Evolutionary conservation across 1,140 invertebrate species (phyloP), one percentile per base, ranked within the genome.

Genomic region (Solenopsis fugax): DNA sequence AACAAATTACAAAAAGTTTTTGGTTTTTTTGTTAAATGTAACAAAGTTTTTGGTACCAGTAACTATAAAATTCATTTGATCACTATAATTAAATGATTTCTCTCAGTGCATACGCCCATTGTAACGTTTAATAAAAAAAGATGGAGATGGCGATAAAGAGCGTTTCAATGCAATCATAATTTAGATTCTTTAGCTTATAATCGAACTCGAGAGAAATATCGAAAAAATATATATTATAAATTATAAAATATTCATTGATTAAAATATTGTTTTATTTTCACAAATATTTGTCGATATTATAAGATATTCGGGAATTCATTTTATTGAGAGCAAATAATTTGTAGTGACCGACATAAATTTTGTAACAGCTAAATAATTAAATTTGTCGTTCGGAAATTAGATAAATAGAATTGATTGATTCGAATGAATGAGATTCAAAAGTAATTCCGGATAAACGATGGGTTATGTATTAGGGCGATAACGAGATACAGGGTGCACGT

Each of bases 401-500:
- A 34, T 72, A 75, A 58, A 24, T 13, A 1, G 37, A n/a, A 75
- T 21, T 75, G n/a, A 73, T 56, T 21, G 52, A 75, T 41, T 5
- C 72, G 4, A 37, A 24, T 41, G 16, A 58, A 58, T 24, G n/a
- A 21, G n/a, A 50, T 34, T 62, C n/a, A 4, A 71, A 45, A 45
- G 21, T 24, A 64, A 37, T 62, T 45, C 56, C 41, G 76, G 29
- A 24, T 50, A 50, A 34, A 52, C 45, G 16, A 52, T 41, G 45
- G 58, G 18, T 77, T 62, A 77, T 29, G 21, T 62, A 56, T 16
- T 41, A 58, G 54, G 54, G n/a, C 5, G 56, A 45, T 48, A 48
- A 77, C 75, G 75, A 77, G 37, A 65, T 48, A 86, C 50, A 24
- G 13, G 13, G 12, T 34, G 34, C 58, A 58, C 52, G 87, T 69